Base-by-base conservation (phyloP, 2,888 invertebrate genomes). In the Xanthia icteritia region DNA sequence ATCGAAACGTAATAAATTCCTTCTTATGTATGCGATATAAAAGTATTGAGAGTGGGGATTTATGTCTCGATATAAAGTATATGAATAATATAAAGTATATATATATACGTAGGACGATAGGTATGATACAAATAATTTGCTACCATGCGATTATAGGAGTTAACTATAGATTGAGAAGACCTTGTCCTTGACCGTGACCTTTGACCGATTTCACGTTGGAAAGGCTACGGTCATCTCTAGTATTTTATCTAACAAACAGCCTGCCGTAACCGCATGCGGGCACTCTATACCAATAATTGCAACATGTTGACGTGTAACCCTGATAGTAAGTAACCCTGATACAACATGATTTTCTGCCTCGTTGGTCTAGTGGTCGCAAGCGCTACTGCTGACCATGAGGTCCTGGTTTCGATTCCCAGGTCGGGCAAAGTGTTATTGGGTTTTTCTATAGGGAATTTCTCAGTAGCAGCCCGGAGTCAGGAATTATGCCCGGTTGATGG, bases 1-100 rank as follows among this genome's bases (percentile, higher is more conserved):
- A 94, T 93, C 91, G 92, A 90, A 92, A 91, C 89, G 92, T 92
- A 93, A 95, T 94, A 95, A 93, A 95, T 95, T 93, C 90, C 91
- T 82, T 91, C 89, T 89, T 91, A 91, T 92, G 91, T 92, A 90
- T 89, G 76, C 83, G 82, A 87, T 86, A 90, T 89, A 88, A 88
- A 86, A 90, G 88, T 89, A 89, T 90, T 89, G 89, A 89, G 90
- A 88, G 83, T 81, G 87, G 82, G 83, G 89, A 90, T 90, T 90
- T 90, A 89, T 90, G 81, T 87, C 83, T 88, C 69, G 81, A 82
- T 84, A 86, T 80, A 86, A 82, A 78, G 76, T 77, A 78, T 80
- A 82, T 75, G 86, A 83, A 83, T 83, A 72, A 73, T 68, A 77
- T 67, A 48, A 36, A 60, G 48, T 31, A 63, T 31, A n/a, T 31